Evolutionary conservation across 2,888 invertebrate species (phyloP), one percentile per base, ranked within the genome.

Genomic region (Flabesymbios commensalis): DNA sequence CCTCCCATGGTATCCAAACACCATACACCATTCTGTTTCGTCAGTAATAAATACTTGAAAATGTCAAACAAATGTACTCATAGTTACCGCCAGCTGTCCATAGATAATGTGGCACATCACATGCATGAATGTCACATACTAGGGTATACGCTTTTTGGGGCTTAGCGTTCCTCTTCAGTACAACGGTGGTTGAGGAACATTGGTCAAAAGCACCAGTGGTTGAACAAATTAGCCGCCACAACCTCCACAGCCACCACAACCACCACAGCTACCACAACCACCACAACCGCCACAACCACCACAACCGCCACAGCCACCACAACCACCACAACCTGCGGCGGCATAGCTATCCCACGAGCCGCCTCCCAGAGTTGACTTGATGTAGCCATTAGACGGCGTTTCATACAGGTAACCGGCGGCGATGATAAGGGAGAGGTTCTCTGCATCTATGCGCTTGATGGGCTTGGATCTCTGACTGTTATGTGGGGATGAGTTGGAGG

Each of bases 381-480:
- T 74, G 58, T 75, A 75, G 41, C 77, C 72, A 68, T 80, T 83
- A 45, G 77, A 77, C 0, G 82, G 79, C 0, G 76, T 76, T 26
- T 75, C 74, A 31, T 75, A 74, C 51, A 81, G 77, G 65, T 82
- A 84, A n/a, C 85, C 85, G 53, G 82, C 82, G 1, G 84, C 84
- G 33, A 83, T 65, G 5, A 84, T 75, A 59, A 85, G 67, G 2
- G 81, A 70, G 52, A 80, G 73, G 28, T 74, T 72, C 56, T 75
- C 77, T 0, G 77, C 74, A 2, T 78, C 77, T 31, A 77, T 68
- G 19, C 71, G 59, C 41, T 64, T 59, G 2, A 74, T 68, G 19
- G 70, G 67, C 28, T 70, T 67, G 10, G 67, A 56, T 28, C 41
- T 19, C 42, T 28, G 5, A 19, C 24, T 33, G 49, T 32, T 32